Evolutionary conservation across 2,888 invertebrate genomes (phyloP), one percentile per base, ranked within the genome.

Genomic region (Ornithoptera alexandrae): DNA sequence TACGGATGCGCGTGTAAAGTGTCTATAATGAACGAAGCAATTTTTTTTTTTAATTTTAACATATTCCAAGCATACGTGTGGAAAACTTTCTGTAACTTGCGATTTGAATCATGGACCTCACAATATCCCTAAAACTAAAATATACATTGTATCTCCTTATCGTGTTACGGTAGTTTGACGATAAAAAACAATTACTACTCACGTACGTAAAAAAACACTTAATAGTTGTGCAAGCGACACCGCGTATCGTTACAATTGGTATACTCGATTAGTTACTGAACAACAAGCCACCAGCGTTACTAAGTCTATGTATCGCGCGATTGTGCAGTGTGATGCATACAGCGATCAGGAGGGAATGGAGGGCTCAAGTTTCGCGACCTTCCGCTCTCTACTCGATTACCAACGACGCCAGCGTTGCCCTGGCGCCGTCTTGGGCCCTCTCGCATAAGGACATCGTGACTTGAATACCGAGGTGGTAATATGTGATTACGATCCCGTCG

Each of bases 331-430:
- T 76, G 78, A 78, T 78, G 80, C 76, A 78, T 79, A 76, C 75
- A 74, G 79, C 79, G 83, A 88, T 88, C 85, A 85, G 83, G 82
- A 85, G 82, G 85, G 87, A 87, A 83, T 83, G 85, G 85, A 81
- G 81, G 85, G 87, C 84, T 92, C 90, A 81, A 79, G 83, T 92
- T 92, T 86, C 91, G 82, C 80, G 91, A 81, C 92, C 92, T 92
- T 92, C 89, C 86, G 81, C 78, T 81, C 82, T 81, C 81, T 85
- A 85, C 86, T 92, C 87, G 86, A 88, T 92, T 92, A 90, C 91
- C 84, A 83, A 75, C 83, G 88, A 78, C 89, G 89, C 85, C 89
- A 79, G 81, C 87, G 88, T 80, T 79, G 81, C 84, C 79, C 85
- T 81, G 90, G 89, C 90, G 90, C 88, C 89, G 80, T 78, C 77